Base-by-base conservation (phyloP, 1,140 invertebrate species). In the Anthonomus grandis region DNA sequence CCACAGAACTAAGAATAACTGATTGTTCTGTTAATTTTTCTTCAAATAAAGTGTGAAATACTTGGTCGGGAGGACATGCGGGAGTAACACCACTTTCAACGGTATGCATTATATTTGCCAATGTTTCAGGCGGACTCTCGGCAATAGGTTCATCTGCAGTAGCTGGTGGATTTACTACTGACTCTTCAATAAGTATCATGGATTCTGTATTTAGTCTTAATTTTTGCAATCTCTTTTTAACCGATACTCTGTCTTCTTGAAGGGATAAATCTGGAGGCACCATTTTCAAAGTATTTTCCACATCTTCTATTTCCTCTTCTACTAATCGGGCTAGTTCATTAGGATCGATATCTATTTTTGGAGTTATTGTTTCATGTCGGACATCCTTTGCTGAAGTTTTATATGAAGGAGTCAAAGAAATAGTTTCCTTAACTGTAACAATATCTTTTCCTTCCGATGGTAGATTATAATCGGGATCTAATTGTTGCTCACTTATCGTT, bases 21-120 rank as follows among this genome's bases (percentile, higher is more conserved):
- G 31, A 39, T n/a, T 57, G 52, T 27, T 62, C 59, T 13, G 54
- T 57, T 1, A 45, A 5, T 38, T 58, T 54, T 34, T 60, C 60
- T 15, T 52, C 38, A 37, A 70, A 70, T n/a, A 70, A 52, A 10
- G 62, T 62, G 25, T 70, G 62, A 37, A 66, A 68, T 5, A 70
- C 49, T 27, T 62, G 60, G 34, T 62, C 54, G 19, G 68, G 65
- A 10, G 58, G 42, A n/a, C 59, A 53, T 13, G 52, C 48, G 5
- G 64, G 58, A 6, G 60, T 44, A 8, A 64, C 54, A 2, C 62
- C 66, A n/a, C 57, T 62, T 51, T 70, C 66, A n/a, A 64, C 61
- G 1, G 60, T 59, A 36, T 70, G 57, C 60, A 70, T 64, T 17
- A 70, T 62, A 15, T 31, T 45, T 0, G 63, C 68, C 34, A 69